Evolutionary conservation across 2,797 vertebrate species (phyloP).

Genomic region (Helarctos malayanus): DNA sequence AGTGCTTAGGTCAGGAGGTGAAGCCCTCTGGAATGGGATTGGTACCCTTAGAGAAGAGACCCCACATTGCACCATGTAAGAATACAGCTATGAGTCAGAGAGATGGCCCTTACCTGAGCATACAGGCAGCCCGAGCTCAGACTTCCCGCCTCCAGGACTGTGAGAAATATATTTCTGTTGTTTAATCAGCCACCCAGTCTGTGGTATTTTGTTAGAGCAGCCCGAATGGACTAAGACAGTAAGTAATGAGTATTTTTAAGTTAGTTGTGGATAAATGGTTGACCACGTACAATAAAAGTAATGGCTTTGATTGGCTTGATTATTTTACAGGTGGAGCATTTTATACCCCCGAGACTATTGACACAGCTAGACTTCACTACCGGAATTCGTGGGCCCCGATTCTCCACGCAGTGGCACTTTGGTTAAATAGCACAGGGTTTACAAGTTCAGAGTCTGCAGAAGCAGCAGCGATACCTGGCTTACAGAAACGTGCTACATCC

Average conservation of each 20-base stretch:
- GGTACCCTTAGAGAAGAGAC: not conserved
- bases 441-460: constrained; percentile 90
- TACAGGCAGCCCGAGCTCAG: not conserved
- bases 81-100: not conserved
- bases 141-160: not conserved
- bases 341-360: constrained; percentile 99
- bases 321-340: constrained; percentile 95
- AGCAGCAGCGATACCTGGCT: constrained; percentile 86
- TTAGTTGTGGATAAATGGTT: constrained; percentile 16
- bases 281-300: constrained; percentile 5
- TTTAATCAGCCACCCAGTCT: not conserved
- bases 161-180: not conserved
- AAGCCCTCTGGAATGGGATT: not conserved
- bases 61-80: not conserved
- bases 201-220: not conserved
- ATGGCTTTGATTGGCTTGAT: constrained; percentile 59
- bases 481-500: constrained; percentile 88
- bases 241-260: constrained; percentile 13
- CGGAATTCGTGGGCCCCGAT: constrained; percentile 98
- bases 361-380: constrained; percentile 98
- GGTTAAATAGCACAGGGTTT: constrained; percentile 97
- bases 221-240: not conserved
- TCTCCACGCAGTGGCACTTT: constrained; percentile 96
- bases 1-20: not conserved
- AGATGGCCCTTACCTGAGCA: not conserved